Conservation (phyloP, 2,113 vertebrate genomes). For the Siniperca chuatsi region DNA sequence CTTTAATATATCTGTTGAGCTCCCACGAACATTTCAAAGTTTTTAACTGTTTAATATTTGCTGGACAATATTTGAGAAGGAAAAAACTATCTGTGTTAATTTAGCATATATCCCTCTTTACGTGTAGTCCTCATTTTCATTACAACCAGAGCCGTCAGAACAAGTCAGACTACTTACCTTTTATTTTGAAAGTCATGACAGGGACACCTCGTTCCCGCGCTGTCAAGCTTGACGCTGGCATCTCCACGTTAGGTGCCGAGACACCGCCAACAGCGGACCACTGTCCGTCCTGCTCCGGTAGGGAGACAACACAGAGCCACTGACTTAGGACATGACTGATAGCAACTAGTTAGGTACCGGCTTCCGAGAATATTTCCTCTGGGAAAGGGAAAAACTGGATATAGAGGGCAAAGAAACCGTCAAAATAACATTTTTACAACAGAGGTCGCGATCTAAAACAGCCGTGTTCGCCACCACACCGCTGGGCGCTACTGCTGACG, state of each 20-base stretch:
- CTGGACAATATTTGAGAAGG: background rate
- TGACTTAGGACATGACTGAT: constrained; percentile 8
- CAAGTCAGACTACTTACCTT: background rate
- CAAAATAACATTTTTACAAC: background rate
- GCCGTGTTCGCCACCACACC: background rate
- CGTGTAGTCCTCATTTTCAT: background rate
- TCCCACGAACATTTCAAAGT: background rate
- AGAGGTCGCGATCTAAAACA: constrained; percentile 24
- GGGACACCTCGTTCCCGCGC: background rate
- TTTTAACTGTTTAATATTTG: background rate
- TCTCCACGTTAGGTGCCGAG: constrained; percentile 43
- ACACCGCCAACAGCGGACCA: constrained; percentile 16
- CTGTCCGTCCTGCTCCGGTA: constrained; percentile 42
- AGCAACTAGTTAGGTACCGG: background rate
- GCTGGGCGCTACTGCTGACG: constrained; percentile 1
- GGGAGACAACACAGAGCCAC: constrained; percentile 14
- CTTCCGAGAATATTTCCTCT: background rate
- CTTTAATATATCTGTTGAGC: too few species aligned
- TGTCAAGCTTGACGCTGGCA: background rate
- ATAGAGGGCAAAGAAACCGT: constrained; percentile 16
- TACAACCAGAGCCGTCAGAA: background rate
- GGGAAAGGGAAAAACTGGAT: constrained; percentile 31
- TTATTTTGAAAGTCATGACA: constrained; percentile 61
- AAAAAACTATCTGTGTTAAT: background rate
- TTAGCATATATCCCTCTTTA: background rate